phyloP scores from a whole-genome alignment of 2,113 vertebrate species.

The Gnathonemus echidnorhynchus region DNA sequence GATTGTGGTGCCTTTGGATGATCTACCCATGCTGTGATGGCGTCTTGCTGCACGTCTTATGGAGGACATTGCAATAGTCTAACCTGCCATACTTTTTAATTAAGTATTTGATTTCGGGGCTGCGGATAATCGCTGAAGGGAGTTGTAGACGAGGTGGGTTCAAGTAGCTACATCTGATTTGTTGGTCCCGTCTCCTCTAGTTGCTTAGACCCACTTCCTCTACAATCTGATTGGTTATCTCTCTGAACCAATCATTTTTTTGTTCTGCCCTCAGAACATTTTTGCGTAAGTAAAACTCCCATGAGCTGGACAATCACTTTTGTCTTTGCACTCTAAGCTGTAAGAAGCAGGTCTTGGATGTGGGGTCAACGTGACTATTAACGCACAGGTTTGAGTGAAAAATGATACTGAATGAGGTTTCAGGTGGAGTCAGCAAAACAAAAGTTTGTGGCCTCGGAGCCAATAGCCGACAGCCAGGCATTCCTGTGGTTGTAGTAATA shows the following conservation, averaged over 20 bases:
- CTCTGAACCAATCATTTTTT: too few species aligned
- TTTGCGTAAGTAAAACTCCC: too few species aligned
- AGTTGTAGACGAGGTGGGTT: too few species aligned
- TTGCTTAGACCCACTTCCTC: too few species aligned
- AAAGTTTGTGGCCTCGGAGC: neutral
- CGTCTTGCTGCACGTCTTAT: neutral
- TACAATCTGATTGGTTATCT: too few species aligned
- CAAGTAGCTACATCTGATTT: too few species aligned
- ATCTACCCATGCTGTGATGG: neutral
- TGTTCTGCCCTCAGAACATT: too few species aligned
- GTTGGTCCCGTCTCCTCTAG: too few species aligned
- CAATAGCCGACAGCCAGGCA: neutral
- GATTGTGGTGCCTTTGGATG: neutral
- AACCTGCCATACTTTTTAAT: neutral
- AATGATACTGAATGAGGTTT: neutral
- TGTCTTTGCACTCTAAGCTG: neutral
- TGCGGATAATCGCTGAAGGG: neutral
- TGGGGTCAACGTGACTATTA: neutral
- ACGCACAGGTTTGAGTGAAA: neutral
- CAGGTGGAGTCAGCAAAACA: neutral
- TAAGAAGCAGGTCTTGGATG: neutral
- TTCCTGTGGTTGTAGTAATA: neutral
- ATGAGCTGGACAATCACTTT: neutral
- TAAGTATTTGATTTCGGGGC: neutral
- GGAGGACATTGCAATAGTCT: neutral